Base-by-base conservation (phyloP, 2,888 invertebrate genomes). In the Macrosoma leucophasiata region DNA sequence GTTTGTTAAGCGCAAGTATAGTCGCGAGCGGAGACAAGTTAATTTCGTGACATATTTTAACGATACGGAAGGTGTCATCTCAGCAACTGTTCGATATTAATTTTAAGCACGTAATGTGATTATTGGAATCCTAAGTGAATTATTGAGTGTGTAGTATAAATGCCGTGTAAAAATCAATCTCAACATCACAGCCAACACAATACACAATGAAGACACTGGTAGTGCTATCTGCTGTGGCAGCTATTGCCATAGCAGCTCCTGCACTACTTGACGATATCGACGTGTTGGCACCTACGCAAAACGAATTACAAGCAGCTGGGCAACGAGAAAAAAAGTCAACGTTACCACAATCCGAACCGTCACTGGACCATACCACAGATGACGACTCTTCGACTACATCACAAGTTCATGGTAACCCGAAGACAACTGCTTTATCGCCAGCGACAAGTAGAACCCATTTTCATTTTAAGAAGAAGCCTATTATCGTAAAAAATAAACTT, bases 181-280 rank as follows among this genome's bases (percentile, higher is more conserved):
- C 46, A 57, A 42, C 55, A 76, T 70, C 76, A 78, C 55, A 62
- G 55, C 39, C 48, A 46, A 27, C 46, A 50, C 44, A 47, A 45
- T 57, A 50, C 60, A 75, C 63, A 46, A 82, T 81, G 81, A 77
- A 76, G 76, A 70, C 65, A 50, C 47, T 75, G 48, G 52, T 75
- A 48, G 64, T 73, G 55, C 51, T 82, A 39, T 64, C 62, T 48
- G 65, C 70, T 52, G 45, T 78, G 52, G 68, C 55, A 38, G 50
- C 64, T 20, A 48, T 68, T 31, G 65, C 64, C 51, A 39, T 63
- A 26, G 70, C 78, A 36, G 73, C 74, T 17, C 81, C 82, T 12
- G 46, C 73, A 8, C 50, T 52, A 2, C 64, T 58, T 41, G 56
- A 60, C 5, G 48, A 51, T 30, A 41, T 52, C 14, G 51, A 57